phyloP scores from a whole-genome alignment of 2,797 vertebrate species.

The Tokudaia tokunoshimensis region DNA sequence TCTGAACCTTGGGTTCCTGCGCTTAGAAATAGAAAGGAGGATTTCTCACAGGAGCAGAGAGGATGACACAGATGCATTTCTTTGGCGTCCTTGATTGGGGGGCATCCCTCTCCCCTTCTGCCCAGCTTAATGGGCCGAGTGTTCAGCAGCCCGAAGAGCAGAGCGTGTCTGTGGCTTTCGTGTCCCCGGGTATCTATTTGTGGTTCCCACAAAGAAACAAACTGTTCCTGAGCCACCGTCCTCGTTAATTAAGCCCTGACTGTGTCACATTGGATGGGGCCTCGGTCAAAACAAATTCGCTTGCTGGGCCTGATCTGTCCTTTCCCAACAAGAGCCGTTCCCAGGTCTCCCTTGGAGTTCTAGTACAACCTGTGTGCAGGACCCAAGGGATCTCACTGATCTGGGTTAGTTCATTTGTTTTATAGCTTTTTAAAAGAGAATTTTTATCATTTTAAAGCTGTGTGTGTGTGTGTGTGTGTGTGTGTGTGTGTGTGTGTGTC shows the following conservation, averaged over 20 bases:
- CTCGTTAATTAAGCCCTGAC: background rate
- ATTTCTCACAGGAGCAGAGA: background rate
- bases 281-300: background rate
- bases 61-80: rapidly evolving
- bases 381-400: background rate
- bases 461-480: background rate
- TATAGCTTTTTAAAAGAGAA: background rate
- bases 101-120: too few species aligned
- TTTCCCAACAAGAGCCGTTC: background rate
- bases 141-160: background rate
- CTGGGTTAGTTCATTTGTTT: background rate
- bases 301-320: background rate
- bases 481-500: background rate
- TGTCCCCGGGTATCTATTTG: background rate
- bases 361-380: background rate
- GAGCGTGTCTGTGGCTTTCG: background rate
- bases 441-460: background rate
- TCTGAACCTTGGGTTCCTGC: slow-evolving; percentile 15
- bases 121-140: background rate
- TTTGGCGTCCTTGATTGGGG: too few species aligned
- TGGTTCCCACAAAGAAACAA: background rate
- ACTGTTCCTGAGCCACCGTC: background rate
- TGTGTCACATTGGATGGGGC: background rate
- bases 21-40: background rate
- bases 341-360: background rate